phyloP scores from a whole-genome alignment of 2,888 invertebrate genomes.

The Drosophila siamana region DNA sequence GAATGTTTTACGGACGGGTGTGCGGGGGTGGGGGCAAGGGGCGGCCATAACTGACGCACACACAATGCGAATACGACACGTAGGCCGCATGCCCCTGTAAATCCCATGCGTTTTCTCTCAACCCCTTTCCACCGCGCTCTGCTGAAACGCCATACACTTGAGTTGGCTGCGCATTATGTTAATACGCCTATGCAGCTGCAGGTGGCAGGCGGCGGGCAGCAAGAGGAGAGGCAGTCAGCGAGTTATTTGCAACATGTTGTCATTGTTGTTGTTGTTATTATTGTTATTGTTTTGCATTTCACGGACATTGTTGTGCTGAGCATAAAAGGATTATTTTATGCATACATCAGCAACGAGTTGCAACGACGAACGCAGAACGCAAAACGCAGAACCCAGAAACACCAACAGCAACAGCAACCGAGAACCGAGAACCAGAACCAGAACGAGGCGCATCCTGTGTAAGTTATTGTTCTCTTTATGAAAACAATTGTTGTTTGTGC shows the following conservation, averaged over 20 bases:
- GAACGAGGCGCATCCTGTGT: constrained; percentile 73
- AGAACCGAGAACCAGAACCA: constrained; percentile 34
- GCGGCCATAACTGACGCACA: constrained; percentile 48
- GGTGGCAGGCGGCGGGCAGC: constrained; percentile 4
- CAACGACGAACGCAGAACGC: too few relatives aligned
- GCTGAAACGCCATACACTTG: constrained; percentile 61
- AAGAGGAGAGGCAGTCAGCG: constrained; percentile 3
- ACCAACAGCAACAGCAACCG: constrained; percentile 37
- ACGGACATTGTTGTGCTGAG: constrained; percentile 82
- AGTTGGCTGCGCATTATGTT: constrained; percentile 80
- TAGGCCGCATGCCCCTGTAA: constrained; percentile 34
- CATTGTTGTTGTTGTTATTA: constrained; percentile 57
- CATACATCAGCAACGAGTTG: constrained; percentile 76
- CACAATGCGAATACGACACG: constrained; percentile 74
- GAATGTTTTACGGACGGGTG: constrained; percentile 6
- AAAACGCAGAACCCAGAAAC: too few relatives aligned
- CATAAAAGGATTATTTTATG: constrained; percentile 82
- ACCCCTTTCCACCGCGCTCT: not conserved
- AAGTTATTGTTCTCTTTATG: constrained; percentile 79
- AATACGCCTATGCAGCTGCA: constrained; percentile 66
- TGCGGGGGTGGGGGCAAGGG: not conserved
- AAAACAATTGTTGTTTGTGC: constrained; percentile 74
- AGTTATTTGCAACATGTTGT: constrained; percentile 56
- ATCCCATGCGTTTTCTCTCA: not conserved
- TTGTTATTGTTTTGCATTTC: constrained; percentile 82